A percentile compares a stretch with the other conserved stretches of the same genome.
Conservation (phyloP, 2,113 vertebrate species). For the Neodontobutis hainanensis region DNA sequence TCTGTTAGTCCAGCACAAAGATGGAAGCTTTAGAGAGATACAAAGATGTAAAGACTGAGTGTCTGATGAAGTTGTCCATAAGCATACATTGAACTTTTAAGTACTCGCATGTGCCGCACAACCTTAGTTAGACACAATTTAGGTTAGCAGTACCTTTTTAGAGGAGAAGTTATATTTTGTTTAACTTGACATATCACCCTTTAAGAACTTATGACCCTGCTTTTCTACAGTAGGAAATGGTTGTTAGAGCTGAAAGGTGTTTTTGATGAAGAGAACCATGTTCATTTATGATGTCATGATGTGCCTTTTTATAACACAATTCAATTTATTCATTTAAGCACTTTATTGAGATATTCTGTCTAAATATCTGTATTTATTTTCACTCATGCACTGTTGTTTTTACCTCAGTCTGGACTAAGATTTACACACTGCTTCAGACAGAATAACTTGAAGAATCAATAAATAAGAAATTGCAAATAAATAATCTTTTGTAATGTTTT, state of each 20-base stretch:
- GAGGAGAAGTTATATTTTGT: neutral
- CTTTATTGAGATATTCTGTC: slow-evolving; percentile 28
- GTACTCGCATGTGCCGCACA: slow-evolving; percentile 2
- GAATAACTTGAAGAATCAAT: neutral
- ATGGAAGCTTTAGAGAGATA: neutral
- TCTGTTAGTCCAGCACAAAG: slow-evolving; percentile 25
- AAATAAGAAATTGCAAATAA: neutral
- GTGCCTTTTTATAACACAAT: slow-evolving; percentile 69
- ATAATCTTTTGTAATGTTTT: neutral
- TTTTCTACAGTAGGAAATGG: neutral
- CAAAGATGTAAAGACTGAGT: slow-evolving; percentile 52
- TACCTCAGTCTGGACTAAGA: neutral
- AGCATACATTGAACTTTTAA: slow-evolving; percentile 25
- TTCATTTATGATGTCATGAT: slow-evolving; percentile 62
- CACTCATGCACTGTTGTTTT: neutral
- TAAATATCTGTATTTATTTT: slow-evolving; percentile 8
- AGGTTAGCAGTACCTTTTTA: neutral
- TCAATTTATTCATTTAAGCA: slow-evolving; percentile 31
- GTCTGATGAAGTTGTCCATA: slow-evolving; percentile 44
- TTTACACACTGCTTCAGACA: neutral
- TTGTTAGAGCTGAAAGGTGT: neutral
- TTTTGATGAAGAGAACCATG: slow-evolving; percentile 26
- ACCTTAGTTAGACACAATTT: neutral
- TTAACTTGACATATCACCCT: neutral
- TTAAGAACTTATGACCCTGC: neutral